Evolutionary conservation across 35 echinoderm and acorn worm species (phyloP).

Genomic region (Anneissia japonica): DNA sequence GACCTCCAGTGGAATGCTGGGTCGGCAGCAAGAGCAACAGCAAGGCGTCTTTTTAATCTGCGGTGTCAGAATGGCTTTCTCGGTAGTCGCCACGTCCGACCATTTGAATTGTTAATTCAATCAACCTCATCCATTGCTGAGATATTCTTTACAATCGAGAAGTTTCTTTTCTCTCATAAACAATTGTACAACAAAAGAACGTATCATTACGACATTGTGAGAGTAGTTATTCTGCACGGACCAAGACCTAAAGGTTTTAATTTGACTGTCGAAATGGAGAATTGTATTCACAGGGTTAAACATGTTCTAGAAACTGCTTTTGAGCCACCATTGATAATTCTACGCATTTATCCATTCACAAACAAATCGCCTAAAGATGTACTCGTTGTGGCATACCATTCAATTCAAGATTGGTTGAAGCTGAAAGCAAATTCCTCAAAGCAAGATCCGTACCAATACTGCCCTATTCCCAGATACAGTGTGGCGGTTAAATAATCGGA

Average conservation of each 20-base stretch:
- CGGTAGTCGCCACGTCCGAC: background rate
- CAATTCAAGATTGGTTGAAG: background rate
- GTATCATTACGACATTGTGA: background rate
- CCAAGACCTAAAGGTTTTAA: background rate
- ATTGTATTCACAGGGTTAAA: background rate
- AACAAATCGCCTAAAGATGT: background rate
- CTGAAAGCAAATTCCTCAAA: too few species aligned
- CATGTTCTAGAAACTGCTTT: background rate
- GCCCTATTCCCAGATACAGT: too few species aligned
- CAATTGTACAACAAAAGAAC: background rate
- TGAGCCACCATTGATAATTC: background rate
- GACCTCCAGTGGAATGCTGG: background rate
- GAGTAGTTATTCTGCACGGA: background rate
- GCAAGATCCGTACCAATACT: too few species aligned
- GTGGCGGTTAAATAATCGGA: too few species aligned
- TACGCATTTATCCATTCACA: background rate
- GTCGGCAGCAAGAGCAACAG: background rate
- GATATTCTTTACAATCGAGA: background rate
- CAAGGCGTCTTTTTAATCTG: background rate
- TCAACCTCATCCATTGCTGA: background rate
- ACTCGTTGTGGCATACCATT: background rate
- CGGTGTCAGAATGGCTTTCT: background rate
- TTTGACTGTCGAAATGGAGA: background rate
- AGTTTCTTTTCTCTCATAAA: background rate
- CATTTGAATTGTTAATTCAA: background rate